Evolutionary conservation across 1,140 invertebrate genomes (phyloP).

Genomic region (Thaumatotibia leucotreta): DNA sequence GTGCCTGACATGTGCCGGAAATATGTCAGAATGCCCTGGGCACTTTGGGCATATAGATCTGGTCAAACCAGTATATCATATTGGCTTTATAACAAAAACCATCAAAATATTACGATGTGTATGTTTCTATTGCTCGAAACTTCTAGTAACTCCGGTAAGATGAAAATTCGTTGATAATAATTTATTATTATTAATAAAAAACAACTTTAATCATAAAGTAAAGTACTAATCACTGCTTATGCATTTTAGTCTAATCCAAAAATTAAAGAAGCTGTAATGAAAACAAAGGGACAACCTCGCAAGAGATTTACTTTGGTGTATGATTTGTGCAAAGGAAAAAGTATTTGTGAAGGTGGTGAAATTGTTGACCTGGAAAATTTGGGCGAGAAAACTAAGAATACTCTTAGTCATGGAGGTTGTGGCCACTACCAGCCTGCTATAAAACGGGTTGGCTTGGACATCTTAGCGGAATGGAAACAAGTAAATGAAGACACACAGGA

Average conservation of each 20-base stretch:
- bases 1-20: conserved; percentile 98
- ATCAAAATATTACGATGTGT: conserved; percentile 98
- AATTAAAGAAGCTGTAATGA: conserved; percentile 97
- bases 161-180: too few species aligned
- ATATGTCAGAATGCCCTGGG: conserved; percentile 99
- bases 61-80: too few species aligned
- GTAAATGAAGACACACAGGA: conserved; percentile 99
- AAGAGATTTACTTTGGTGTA: conserved; percentile 98
- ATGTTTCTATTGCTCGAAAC: conserved; percentile 98
- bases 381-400: conserved; percentile 87
- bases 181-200: neutral
- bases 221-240: too few species aligned
- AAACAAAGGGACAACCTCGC: conserved; percentile 96
- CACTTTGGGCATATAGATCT: too few species aligned
- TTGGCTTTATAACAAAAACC: conserved; percentile 98
- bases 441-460: conserved; percentile 90
- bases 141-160: conserved; percentile 94
- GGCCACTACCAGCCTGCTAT: conserved; percentile 98
- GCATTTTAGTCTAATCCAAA: conserved; percentile 89
- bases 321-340: conserved; percentile 98
- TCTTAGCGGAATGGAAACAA: conserved; percentile 98
- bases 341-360: too few species aligned
- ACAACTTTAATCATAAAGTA: conserved; percentile 11
- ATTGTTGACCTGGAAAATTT: conserved; percentile 95
- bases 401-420: too few species aligned